Percentiles rank a stretch among this genome's conserved stretches.
phyloP scores from a whole-genome alignment of 2,113 vertebrate genomes.

The Ardeotis arabs region DNA sequence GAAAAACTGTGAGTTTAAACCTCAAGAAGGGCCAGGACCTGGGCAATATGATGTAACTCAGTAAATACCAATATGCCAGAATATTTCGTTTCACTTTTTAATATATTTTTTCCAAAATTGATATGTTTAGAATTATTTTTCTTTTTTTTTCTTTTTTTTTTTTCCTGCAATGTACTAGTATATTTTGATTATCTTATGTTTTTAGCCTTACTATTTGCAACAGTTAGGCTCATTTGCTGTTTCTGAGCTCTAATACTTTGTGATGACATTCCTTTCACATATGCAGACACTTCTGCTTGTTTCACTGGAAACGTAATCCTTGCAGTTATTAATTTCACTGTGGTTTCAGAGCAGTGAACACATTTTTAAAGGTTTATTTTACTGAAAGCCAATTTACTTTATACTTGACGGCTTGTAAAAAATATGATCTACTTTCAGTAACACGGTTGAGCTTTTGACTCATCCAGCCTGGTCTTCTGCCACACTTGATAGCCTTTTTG shows the following conservation, averaged over 20 bases:
- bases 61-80: conserved; percentile 26
- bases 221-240: background rate
- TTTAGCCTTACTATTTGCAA: background rate
- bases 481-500: background rate
- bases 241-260: background rate
- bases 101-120: background rate
- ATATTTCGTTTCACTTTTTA: background rate
- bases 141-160: accelerated
- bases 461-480: background rate
- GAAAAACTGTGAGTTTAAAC: conserved; percentile 53
- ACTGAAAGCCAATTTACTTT: conserved; percentile 16
- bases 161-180: background rate
- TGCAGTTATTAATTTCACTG: conserved; percentile 2
- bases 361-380: conserved; percentile 29
- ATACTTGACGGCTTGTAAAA: background rate
- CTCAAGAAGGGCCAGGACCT: conserved; percentile 68
- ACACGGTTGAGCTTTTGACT: background rate
- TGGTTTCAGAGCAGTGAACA: background rate
- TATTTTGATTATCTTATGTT: background rate
- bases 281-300: background rate
- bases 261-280: background rate
- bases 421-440: background rate
- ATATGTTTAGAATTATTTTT: background rate
- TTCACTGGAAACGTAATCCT: background rate
- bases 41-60: conserved; percentile 70